Evolutionary conservation across 2,797 vertebrate species (phyloP).

Genomic region (Cygnus olor): DNA sequence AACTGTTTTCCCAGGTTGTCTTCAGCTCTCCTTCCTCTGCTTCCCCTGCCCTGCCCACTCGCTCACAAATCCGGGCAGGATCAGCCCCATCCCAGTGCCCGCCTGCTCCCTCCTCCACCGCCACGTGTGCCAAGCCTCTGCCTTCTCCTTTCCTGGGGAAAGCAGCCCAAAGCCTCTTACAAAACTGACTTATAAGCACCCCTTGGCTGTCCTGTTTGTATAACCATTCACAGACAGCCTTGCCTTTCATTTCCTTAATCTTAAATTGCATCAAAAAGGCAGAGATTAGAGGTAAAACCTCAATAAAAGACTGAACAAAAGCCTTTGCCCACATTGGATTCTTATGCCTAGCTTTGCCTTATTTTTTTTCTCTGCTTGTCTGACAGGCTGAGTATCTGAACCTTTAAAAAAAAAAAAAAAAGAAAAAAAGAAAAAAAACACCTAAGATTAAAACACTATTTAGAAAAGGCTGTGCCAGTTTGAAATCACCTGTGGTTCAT

Average conservation of each 20-base stretch:
- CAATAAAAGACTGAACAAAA: constrained; percentile 81
- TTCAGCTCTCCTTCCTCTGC: not conserved
- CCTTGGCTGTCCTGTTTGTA: constrained; percentile 76
- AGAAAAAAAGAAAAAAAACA: not conserved
- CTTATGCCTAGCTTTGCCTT: constrained; percentile 68
- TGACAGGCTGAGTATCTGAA: constrained; percentile 75
- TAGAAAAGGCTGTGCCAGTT: constrained; percentile 77
- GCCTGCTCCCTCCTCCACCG: not conserved
- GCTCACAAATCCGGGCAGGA: too few relatives aligned
- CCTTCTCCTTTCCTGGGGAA: not conserved
- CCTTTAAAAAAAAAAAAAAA: constrained; percentile 54
- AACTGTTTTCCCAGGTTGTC: not conserved
- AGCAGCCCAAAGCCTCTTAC: constrained; percentile 66
- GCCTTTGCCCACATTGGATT: constrained; percentile 71
- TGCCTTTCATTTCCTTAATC: constrained; percentile 83
- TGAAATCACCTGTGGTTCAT: constrained; percentile 83
- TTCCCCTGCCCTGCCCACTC: not conserved
- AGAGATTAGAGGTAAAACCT: constrained; percentile 84
- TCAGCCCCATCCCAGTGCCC: not conserved
- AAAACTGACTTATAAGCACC: constrained; percentile 58
- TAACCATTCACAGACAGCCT: constrained; percentile 69
- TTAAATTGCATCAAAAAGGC: constrained; percentile 83
- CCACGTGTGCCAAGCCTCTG: not conserved
- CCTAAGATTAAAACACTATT: constrained; percentile 83
- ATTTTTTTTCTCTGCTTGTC: constrained; percentile 64